phyloP scores from a whole-genome alignment of 2,888 invertebrate genomes.

The Xiphydria camelus region DNA sequence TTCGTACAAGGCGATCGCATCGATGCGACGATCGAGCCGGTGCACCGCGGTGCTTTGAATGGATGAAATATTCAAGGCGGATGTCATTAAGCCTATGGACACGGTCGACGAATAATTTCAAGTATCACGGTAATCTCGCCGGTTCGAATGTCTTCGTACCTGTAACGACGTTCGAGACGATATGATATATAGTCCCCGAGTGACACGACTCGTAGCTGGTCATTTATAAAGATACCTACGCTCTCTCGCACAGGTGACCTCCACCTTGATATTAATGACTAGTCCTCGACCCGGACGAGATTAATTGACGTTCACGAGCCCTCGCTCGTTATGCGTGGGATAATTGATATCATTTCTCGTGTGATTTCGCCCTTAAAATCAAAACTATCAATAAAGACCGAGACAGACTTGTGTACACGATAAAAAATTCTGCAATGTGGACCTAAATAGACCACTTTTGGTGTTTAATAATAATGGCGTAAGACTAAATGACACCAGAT shows the following conservation, averaged over 20 bases:
- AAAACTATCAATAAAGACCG: too few relatives aligned
- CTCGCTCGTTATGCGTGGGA: slow-evolving; percentile 15
- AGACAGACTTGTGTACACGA: too few relatives aligned
- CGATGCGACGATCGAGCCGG: too few relatives aligned
- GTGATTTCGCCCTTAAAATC: too few relatives aligned
- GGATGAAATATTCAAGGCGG: slow-evolving; percentile 1
- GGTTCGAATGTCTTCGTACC: slow-evolving; percentile 1
- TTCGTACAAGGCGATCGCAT: too few relatives aligned
- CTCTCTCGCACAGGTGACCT: slow-evolving; percentile 37
- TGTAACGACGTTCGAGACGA: slow-evolving; percentile 21
- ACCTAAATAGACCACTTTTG: too few relatives aligned
- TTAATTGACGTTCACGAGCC: slow-evolving; percentile 38
- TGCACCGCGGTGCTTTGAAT: too few relatives aligned
- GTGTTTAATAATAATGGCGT: too few relatives aligned
- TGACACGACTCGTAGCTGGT: slow-evolving; percentile 39
- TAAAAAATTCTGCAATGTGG: too few relatives aligned
- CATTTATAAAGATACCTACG: slow-evolving; percentile 42
- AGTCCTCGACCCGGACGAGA: slow-evolving; percentile 39
- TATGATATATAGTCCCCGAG: slow-evolving; percentile 39
- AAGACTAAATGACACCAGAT: too few relatives aligned
- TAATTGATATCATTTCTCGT: too few relatives aligned
- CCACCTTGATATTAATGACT: slow-evolving; percentile 44
- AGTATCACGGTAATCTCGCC: background rate
- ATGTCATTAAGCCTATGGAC: background rate
- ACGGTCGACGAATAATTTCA: background rate